Evolutionary conservation across 2,888 invertebrate genomes (phyloP).

Genomic region (Malacosoma neustria): DNA sequence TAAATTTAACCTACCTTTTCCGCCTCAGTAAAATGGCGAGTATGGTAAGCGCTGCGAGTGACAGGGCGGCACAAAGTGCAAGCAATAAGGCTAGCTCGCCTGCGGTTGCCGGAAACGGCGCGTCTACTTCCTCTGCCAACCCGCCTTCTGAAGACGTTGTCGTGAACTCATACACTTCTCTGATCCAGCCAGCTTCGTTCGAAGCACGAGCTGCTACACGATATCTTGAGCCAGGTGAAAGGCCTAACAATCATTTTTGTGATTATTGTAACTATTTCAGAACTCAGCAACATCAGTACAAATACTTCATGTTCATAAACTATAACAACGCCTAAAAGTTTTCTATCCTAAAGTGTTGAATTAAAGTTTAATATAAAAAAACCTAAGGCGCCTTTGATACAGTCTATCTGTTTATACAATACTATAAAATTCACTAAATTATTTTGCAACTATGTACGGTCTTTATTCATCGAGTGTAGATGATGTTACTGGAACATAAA

Average conservation of each 20-base stretch:
- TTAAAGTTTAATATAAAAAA: too few species aligned
- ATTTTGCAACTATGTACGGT: too few species aligned
- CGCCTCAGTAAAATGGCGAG: conserved; percentile 74
- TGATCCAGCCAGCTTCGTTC: conserved; percentile 77
- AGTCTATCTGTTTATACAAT: too few species aligned
- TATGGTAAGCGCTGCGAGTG: conserved; percentile 71
- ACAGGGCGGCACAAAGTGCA: conserved; percentile 72
- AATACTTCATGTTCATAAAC: too few species aligned
- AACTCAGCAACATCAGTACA: too few species aligned
- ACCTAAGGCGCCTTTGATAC: too few species aligned
- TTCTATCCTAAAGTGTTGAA: too few species aligned
- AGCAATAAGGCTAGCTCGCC: conserved; percentile 60
- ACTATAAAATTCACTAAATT: too few species aligned
- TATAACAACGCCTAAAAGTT: too few species aligned
- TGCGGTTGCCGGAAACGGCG: conserved; percentile 61
- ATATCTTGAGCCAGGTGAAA: conserved; percentile 75
- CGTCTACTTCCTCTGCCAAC: conserved; percentile 60
- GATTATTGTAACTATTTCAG: too few species aligned
- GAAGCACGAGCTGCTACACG: conserved; percentile 75
- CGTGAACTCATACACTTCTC: conserved; percentile 76
- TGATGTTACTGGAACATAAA: too few species aligned
- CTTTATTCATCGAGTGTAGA: too few species aligned
- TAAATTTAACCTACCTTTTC: conserved; percentile 43
- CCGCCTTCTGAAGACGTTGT: conserved; percentile 72
- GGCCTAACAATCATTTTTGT: conserved; percentile 41